Evolutionary conservation across 2,113 vertebrate species (phyloP).

Genomic region (Prionailurus viverrinus): DNA sequence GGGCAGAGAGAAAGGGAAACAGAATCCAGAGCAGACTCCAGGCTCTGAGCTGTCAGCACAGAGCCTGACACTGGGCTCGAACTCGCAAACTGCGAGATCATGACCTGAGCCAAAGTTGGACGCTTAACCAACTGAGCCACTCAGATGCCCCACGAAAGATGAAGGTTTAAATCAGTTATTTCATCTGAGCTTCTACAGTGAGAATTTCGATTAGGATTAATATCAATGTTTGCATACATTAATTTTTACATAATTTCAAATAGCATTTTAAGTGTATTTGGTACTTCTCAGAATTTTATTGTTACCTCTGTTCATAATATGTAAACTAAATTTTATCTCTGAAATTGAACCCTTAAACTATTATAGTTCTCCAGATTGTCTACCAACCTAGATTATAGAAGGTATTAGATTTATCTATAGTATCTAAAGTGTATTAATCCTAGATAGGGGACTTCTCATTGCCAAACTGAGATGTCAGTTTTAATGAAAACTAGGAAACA

Average conservation of each 20-base stretch:
- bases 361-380: neutral
- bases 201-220: neutral
- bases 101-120: too few relatives aligned
- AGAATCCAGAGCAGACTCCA: too few relatives aligned
- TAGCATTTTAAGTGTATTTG: slow-evolving; percentile 24
- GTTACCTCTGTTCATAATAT: neutral
- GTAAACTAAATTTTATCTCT: neutral
- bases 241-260: neutral
- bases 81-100: too few relatives aligned
- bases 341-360: neutral
- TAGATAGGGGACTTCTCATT: slow-evolving; percentile 17
- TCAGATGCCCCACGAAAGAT: neutral
- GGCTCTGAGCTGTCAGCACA: too few relatives aligned
- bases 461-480: slow-evolving; percentile 59
- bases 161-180: neutral
- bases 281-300: slow-evolving; percentile 15
- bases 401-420: neutral
- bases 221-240: slow-evolving; percentile 37
- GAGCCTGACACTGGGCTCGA: too few relatives aligned
- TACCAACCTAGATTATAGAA: neutral
- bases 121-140: too few relatives aligned
- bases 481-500: slow-evolving; percentile 15
- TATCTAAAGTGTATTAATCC: slow-evolving; percentile 18
- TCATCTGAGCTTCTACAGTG: neutral
- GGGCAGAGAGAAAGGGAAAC: too few relatives aligned